These are phyloP conservation scores for Bothrops jararaca DNA, from an alignment of 2,113 vertebrate genomes.

Conservation along the genomic window DNA sequence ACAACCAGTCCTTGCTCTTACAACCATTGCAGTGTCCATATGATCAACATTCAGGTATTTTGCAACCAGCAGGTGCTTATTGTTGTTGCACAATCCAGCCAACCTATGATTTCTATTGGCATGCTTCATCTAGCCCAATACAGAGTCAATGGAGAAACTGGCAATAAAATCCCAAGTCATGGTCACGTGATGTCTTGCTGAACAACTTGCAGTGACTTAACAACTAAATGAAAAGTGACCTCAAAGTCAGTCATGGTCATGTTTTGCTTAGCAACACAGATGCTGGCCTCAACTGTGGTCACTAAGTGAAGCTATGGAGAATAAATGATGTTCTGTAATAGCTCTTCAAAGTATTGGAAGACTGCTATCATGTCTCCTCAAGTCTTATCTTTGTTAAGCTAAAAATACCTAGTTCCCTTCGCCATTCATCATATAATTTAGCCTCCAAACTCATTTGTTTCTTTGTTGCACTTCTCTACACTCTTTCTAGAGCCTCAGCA, in stretches of 20 bases:
- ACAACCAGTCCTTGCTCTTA: neutral
- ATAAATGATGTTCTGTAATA: neutral
- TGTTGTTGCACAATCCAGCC: neutral
- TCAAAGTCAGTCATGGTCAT: neutral
- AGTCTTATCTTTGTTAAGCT: neutral
- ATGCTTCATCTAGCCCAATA: neutral
- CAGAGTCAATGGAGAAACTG: neutral
- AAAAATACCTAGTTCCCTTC: neutral
- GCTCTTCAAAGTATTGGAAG: neutral
- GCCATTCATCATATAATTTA: neutral
- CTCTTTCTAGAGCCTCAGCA: neutral
- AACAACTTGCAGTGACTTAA: neutral
- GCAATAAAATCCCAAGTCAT: neutral
- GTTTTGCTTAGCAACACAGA: neutral
- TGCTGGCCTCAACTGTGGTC: neutral
- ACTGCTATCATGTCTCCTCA: neutral
- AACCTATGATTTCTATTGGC: neutral
- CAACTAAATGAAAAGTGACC: neutral
- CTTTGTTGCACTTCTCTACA: neutral
- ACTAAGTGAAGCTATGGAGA: neutral
- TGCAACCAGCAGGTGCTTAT: neutral
- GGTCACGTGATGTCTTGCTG: neutral
- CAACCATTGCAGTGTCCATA: neutral
- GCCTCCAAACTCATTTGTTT: neutral
- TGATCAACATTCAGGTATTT: neutral